Evolutionary conservation across 1,140 invertebrate species (phyloP).

Genomic region (Drosophila carrolli): DNA sequence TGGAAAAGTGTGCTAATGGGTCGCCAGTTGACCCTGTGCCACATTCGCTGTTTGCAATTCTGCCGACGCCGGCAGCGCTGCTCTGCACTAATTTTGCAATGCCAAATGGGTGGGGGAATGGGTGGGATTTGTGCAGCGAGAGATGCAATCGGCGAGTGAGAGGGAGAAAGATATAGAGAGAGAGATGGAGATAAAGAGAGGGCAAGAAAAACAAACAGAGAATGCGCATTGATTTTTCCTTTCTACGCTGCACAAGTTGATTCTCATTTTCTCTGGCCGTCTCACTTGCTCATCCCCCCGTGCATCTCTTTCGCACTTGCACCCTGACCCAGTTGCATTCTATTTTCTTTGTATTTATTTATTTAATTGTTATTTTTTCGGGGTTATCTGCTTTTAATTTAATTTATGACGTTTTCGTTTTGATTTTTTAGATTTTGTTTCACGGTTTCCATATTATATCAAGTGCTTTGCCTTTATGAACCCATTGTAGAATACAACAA

Average conservation of each 20-base stretch:
- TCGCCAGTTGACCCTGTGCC: slow-evolving; percentile 82
- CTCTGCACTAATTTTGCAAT: slow-evolving; percentile 70
- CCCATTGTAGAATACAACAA: not conserved
- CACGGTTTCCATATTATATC: too few species aligned
- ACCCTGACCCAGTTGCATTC: slow-evolving; percentile 82
- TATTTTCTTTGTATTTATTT: slow-evolving; percentile 41
- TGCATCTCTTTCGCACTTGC: slow-evolving; percentile 46
- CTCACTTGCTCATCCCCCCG: slow-evolving; percentile 17
- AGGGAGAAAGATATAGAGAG: slow-evolving; percentile 1
- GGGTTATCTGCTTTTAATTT: slow-evolving; percentile 24
- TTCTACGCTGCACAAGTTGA: slow-evolving; percentile 43
- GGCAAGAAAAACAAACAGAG: slow-evolving; percentile 17
- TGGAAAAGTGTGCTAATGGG: slow-evolving; percentile 83
- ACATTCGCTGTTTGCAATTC: slow-evolving; percentile 51
- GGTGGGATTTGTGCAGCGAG: slow-evolving; percentile 27
- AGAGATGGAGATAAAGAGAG: slow-evolving; percentile 10
- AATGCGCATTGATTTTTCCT: slow-evolving; percentile 66
- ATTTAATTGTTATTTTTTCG: slow-evolving; percentile 32
- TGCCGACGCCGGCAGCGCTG: slow-evolving; percentile 40
- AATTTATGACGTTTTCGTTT: slow-evolving; percentile 24
- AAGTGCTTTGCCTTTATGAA: not conserved
- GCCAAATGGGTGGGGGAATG: slow-evolving; percentile 17
- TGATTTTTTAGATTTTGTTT: slow-evolving; percentile 2
- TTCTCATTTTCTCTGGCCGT: slow-evolving; percentile 36
- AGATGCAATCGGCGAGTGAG: slow-evolving; percentile 25